phyloP scores from a whole-genome alignment of 1,140 invertebrate species.

The Theocolax elegans region DNA sequence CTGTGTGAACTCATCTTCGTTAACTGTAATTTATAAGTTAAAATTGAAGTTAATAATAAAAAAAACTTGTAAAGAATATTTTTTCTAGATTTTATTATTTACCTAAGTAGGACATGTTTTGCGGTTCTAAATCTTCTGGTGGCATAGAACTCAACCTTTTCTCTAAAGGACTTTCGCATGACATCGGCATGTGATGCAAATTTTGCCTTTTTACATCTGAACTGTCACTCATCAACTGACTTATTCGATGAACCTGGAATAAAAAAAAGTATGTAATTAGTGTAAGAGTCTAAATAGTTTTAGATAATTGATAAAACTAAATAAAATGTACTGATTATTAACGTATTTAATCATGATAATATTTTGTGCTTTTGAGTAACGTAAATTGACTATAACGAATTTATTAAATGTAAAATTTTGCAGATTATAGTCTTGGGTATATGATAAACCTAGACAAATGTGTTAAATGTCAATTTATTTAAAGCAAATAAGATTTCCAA shows the following conservation, averaged over 20 bases:
- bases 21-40: conserved; percentile 60
- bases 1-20: conserved; percentile 70
- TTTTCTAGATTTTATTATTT: conserved; percentile 67
- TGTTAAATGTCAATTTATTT: too few species aligned
- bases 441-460: too few species aligned
- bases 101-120: conserved; percentile 92
- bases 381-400: too few species aligned
- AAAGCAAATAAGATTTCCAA: too few species aligned
- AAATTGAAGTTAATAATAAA: too few species aligned
- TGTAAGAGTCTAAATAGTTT: not conserved
- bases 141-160: conserved; percentile 68
- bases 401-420: too few species aligned
- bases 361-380: too few species aligned
- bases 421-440: too few species aligned
- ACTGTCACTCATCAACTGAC: conserved; percentile 66
- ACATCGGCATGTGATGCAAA: conserved; percentile 61
- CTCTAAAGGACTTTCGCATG: conserved; percentile 60
- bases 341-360: too few species aligned
- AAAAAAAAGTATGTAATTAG: not conserved
- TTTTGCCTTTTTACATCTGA: conserved; percentile 63
- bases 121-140: conserved; percentile 87
- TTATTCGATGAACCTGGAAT: conserved; percentile 66
- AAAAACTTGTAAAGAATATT: too few species aligned
- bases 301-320: too few species aligned
- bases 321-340: too few species aligned